Conservation (phyloP, 2,888 invertebrate species). For the Leptopterna dolabrata region DNA sequence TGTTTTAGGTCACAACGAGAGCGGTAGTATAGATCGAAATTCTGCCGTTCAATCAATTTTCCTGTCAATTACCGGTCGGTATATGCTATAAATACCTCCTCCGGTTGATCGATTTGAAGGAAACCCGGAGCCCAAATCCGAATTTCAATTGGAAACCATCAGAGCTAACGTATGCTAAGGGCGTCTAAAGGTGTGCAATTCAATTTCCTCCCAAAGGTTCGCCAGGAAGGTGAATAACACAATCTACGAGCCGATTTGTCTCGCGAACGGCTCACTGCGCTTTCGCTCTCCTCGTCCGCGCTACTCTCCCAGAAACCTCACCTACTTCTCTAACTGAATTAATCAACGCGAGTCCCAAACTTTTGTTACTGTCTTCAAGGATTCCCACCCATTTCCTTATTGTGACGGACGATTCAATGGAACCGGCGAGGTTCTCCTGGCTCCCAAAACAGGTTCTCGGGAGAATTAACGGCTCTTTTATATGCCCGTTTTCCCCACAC, state of each 20-base stretch:
- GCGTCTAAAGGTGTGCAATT: conserved; percentile 16
- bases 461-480: conserved; percentile 36
- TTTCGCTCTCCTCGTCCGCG: background rate
- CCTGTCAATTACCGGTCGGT: background rate
- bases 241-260: conserved; percentile 39
- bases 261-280: conserved; percentile 20
- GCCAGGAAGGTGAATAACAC: conserved; percentile 28
- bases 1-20: too few relatives aligned
- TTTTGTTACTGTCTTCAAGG: conserved; percentile 38
- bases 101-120: background rate
- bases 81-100: background rate
- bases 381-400: conserved; percentile 31
- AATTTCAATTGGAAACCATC: conserved; percentile 33
- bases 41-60: background rate
- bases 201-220: conserved; percentile 18
- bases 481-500: background rate
- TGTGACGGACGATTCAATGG: conserved; percentile 35
- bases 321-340: conserved; percentile 31
- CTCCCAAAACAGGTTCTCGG: background rate
- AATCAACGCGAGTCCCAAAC: conserved; percentile 9
- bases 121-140: background rate
- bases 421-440: background rate
- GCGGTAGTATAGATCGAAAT: background rate
- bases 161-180: conserved; percentile 21
- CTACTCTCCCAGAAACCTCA: background rate